phyloP scores from a whole-genome alignment of 2,888 invertebrate species.

The Trissolcus brochymenae region DNA sequence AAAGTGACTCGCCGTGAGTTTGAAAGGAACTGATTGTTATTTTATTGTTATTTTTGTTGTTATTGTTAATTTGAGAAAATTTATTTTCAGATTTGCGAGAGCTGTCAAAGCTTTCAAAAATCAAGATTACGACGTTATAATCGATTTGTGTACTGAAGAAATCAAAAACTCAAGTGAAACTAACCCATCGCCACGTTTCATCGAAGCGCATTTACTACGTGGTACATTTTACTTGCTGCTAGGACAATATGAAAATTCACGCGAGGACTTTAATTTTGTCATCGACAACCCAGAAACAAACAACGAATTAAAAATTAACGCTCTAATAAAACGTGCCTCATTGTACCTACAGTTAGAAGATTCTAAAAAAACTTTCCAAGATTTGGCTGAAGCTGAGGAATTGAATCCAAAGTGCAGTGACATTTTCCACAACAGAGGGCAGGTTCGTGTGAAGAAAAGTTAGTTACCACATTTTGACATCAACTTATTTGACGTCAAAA shows the following conservation, averaged over 20 bases:
- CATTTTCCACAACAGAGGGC: conserved; percentile 94
- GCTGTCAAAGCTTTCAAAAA: conserved; percentile 84
- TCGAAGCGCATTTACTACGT: conserved; percentile 87
- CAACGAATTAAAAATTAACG: conserved; percentile 85
- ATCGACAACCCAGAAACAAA: conserved; percentile 82
- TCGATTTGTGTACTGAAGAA: conserved; percentile 88
- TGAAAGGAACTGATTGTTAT: background rate
- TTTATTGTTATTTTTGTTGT: background rate
- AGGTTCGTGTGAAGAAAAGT: conserved; percentile 75
- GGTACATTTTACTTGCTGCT: conserved; percentile 89
- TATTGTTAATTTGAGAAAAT: background rate
- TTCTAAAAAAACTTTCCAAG: conserved; percentile 84
- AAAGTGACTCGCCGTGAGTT: conserved; percentile 64
- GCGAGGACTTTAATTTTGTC: conserved; percentile 84
- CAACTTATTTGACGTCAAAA: background rate
- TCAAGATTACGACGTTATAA: conserved; percentile 86
- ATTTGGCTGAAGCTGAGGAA: conserved; percentile 87
- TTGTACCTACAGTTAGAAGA: conserved; percentile 88
- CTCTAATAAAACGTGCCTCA: conserved; percentile 91
- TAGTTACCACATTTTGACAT: too few species aligned
- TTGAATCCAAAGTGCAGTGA: conserved; percentile 90
- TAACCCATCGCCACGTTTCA: conserved; percentile 55
- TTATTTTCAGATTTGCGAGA: conserved; percentile 75
- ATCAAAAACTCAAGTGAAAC: conserved; percentile 57
- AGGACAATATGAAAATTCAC: conserved; percentile 85